phyloP scores from a whole-genome alignment of 2,113 vertebrate species.

The Benitochromis conjunctus region DNA sequence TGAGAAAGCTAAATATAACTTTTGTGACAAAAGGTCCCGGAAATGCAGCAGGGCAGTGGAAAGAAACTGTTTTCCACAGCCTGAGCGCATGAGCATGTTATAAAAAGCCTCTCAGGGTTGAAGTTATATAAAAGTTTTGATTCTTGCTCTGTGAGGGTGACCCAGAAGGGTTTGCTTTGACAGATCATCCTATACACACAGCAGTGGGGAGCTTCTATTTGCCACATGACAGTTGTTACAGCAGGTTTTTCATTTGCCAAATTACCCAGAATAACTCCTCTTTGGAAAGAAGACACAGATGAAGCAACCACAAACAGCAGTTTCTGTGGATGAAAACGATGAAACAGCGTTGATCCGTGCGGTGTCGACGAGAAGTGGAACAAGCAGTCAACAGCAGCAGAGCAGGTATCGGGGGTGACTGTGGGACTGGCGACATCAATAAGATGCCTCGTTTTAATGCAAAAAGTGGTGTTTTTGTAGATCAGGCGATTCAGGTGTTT shows the following conservation, averaged over 20 bases:
- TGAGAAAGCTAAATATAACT: not conserved
- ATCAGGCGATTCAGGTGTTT: not conserved
- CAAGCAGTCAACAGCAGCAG: not conserved
- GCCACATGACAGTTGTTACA: not conserved
- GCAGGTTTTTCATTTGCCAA: not conserved
- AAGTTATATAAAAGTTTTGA: not conserved
- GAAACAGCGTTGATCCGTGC: not conserved
- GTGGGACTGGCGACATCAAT: not conserved
- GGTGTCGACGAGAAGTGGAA: not conserved
- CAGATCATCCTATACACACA: not conserved
- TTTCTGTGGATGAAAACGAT: not conserved
- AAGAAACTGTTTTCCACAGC: not conserved
- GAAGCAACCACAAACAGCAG: not conserved
- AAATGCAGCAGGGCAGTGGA: not conserved
- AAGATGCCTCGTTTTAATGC: not conserved
- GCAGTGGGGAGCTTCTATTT: not conserved
- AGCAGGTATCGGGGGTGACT: not conserved
- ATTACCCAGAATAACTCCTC: slow-evolving; percentile 10
- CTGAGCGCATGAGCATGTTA: not conserved
- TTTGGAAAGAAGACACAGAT: not conserved
- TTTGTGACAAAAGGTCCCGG: not conserved
- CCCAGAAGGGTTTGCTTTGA: not conserved
- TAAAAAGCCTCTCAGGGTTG: not conserved
- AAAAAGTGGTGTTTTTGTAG: not conserved
- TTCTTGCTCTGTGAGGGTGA: not conserved